These are phyloP conservation scores for Leptopilina myrica DNA, from an alignment of 2,888 invertebrate genomes.

Conservation along the genomic window DNA sequence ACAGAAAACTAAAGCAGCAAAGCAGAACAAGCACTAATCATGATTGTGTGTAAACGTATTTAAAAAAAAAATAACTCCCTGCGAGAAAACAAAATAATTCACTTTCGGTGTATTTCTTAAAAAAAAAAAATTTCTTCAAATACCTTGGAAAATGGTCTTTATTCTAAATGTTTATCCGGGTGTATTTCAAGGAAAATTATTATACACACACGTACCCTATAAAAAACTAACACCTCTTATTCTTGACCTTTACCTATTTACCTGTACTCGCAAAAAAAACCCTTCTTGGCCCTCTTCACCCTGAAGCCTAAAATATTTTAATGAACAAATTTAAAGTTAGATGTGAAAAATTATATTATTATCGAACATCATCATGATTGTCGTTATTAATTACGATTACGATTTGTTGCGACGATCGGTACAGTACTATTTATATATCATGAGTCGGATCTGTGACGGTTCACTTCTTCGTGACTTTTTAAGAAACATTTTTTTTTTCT, in stretches of 20 bases:
- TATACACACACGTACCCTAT: conserved; percentile 52
- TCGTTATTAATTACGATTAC: conserved; percentile 73
- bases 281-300: conserved; percentile 49
- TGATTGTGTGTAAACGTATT: conserved; percentile 73
- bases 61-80: conserved; percentile 55
- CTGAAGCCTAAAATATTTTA: conserved; percentile 49
- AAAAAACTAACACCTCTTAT: conserved; percentile 53
- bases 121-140: conserved; percentile 57
- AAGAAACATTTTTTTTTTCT: too few relatives aligned
- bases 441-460: conserved; percentile 54
- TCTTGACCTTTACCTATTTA: conserved; percentile 49
- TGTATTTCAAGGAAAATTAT: conserved; percentile 58
- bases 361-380: conserved; percentile 73
- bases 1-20: conserved; percentile 59
- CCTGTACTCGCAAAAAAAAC: conserved; percentile 15
- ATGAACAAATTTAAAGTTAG: conserved; percentile 73
- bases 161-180: conserved; percentile 70
- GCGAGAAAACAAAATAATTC: conserved; percentile 47
- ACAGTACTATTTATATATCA: conserved; percentile 55
- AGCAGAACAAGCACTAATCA: conserved; percentile 66
- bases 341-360: conserved; percentile 75
- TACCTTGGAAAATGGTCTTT: conserved; percentile 63
- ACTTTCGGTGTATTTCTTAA: conserved; percentile 60
- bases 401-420: conserved; percentile 68
- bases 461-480: conserved; percentile 43